Base-by-base conservation (phyloP, 2,113 vertebrate genomes). In the Nothocercus nigrocapillus region DNA sequence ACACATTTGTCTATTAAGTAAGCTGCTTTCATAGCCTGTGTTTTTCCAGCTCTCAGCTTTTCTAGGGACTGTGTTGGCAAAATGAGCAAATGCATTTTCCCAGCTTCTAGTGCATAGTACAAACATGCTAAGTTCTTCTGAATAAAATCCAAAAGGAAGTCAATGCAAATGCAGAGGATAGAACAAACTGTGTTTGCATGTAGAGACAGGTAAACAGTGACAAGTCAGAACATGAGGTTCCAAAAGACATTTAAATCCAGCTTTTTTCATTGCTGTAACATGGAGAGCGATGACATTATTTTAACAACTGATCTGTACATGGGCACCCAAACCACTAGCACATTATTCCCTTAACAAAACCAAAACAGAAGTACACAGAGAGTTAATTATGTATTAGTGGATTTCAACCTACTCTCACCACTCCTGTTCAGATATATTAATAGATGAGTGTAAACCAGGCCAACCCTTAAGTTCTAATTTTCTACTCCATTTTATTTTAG, bases 401-500 rank as follows among this genome's bases (percentile, higher is more conserved):
- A 72, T 89, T 75, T 84, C 53, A 72, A 51, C 62, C 83, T 79
- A 30, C 63, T 93, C 81, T 82, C 74, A 70, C 42, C 40, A 27
- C 42, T 69, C 84, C 30, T 77, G 42, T 25, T 85, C 49, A 80
- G 28, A 42, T 88, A 38, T 59, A 93, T 81, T 77, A 95, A 89
- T 19, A 96, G 64, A 17, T 4, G 4, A 90, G 40, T 59, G 56
- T 82, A 77, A 90, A 95, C 85, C 74, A 88, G 75, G 59, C n/a
- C 88, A 88, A 73, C 19, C 68, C 34, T 59, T 38, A 49, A 77
- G 88, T 40, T 93, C 66, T 79, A 15, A 80, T 82, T 89, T 94
- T 59, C 87, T 56, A 77, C 56, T 94, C 82, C 80, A 78, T 86
- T 91, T 90, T 81, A 80, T 83, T 82, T 79, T 7, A 66, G 56